Evolutionary conservation across 2,888 invertebrate species (phyloP).

Genomic region (Agriotes lineatus): DNA sequence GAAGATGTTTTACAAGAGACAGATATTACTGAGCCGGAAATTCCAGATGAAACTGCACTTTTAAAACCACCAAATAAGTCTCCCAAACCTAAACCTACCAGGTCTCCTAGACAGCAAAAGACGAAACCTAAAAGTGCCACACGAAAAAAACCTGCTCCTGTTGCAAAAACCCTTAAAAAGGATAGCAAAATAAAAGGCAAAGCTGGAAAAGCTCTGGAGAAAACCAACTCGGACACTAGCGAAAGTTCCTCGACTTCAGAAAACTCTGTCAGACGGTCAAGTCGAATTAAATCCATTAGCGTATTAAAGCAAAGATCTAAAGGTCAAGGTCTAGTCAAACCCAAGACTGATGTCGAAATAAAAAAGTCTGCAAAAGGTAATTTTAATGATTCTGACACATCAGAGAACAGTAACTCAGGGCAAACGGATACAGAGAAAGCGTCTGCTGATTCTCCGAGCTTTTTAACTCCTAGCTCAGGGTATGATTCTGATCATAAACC

Average conservation of each 20-base stretch:
- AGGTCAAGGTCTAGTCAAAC: conserved; percentile 74
- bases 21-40: neutral
- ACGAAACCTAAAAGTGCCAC: conserved; percentile 47
- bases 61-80: neutral
- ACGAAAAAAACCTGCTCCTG: conserved; percentile 1
- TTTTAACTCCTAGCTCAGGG: conserved; percentile 57
- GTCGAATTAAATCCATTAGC: conserved; percentile 79
- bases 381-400: conserved; percentile 65
- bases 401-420: conserved; percentile 71
- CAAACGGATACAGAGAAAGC: conserved; percentile 57
- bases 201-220: conserved; percentile 27
- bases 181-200: conserved; percentile 3
- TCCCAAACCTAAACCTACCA: neutral
- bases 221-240: conserved; percentile 25
- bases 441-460: conserved; percentile 62
- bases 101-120: neutral
- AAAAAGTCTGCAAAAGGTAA: conserved; percentile 58
- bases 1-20: neutral
- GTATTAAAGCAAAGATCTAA: conserved; percentile 68
- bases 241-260: conserved; percentile 32
- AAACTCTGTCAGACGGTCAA: conserved; percentile 75
- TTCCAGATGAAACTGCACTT: conserved; percentile 50
- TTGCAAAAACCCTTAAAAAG: neutral
- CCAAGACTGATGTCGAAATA: conserved; percentile 67
- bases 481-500: conserved; percentile 73